phyloP scores from a whole-genome alignment of 2,797 vertebrate genomes.

The Danio jaintianensis region DNA sequence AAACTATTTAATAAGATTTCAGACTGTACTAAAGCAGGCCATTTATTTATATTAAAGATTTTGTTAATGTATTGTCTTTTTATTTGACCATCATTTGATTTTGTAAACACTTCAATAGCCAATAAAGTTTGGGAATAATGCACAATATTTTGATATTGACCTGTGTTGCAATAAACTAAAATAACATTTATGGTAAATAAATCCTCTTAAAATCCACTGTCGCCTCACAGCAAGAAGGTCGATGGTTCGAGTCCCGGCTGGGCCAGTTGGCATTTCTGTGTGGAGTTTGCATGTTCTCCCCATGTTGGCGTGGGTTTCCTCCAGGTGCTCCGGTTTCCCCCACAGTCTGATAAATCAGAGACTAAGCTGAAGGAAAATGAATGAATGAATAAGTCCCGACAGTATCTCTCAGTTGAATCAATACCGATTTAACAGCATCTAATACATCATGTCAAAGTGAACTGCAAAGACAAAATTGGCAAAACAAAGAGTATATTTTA shows the following conservation, averaged over 20 bases:
- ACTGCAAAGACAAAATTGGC: background rate
- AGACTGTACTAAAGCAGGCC: background rate
- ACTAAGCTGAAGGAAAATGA: no score
- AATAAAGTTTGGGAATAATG: background rate
- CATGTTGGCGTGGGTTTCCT: no score
- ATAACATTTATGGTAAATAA: background rate
- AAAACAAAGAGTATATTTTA: background rate
- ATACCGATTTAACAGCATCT: background rate
- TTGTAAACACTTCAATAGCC: background rate
- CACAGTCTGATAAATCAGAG: no score
- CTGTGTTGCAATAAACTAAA: background rate
- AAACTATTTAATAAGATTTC: background rate
- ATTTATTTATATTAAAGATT: background rate
- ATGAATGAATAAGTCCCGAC: no score
- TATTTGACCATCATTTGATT: background rate
- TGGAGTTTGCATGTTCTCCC: no score
- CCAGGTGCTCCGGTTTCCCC: no score
- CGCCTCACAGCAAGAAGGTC: no score
- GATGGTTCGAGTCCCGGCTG: no score
- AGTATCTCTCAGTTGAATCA: no score
- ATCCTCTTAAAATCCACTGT: no score
- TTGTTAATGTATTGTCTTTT: background rate
- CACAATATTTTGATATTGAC: background rate
- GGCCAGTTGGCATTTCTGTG: no score
- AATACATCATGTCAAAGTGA: background rate